These are phyloP conservation scores for Catamblyrhynchus diadema DNA, from an alignment of 2,797 vertebrate genomes.

Conservation along the genomic window DNA sequence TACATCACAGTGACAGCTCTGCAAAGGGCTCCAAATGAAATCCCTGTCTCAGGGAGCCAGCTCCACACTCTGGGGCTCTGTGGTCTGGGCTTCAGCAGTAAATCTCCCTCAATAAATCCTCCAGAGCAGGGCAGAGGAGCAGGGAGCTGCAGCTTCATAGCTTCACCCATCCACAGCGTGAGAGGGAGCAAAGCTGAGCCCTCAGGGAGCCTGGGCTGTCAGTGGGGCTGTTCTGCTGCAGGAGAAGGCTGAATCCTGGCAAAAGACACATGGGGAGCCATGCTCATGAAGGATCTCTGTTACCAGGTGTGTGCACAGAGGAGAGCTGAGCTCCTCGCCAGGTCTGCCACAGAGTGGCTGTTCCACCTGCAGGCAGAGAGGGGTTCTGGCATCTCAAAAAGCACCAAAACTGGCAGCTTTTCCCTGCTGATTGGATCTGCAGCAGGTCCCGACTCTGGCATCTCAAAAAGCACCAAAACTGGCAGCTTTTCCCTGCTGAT, in stretches of 20 bases:
- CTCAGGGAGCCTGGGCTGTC: rapidly evolving
- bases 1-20: neutral
- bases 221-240: neutral
- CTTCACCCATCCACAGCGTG: rapidly evolving
- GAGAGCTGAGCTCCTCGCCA: rapidly evolving
- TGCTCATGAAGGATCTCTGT: neutral
- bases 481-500: neutral
- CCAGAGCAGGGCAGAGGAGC: rapidly evolving
- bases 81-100: neutral
- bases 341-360: neutral
- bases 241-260: neutral
- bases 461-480: neutral
- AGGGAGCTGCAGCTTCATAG: rapidly evolving
- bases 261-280: rapidly evolving
- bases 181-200: neutral
- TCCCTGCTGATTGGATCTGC: rapidly evolving
- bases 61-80: neutral
- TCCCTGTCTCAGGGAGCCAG: neutral
- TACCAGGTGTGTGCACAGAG: rapidly evolving
- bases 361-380: neutral
- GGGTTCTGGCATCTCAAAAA: neutral
- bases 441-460: neutral
- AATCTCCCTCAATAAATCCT: slow-evolving; percentile 32
- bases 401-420: neutral
- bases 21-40: slow-evolving; percentile 22